Percentiles rank a stretch among this genome's conserved stretches.
These are phyloP conservation scores for Datnioides undecimradiatus DNA, from an alignment of 2,113 vertebrate genomes.

Conservation along the genomic window DNA sequence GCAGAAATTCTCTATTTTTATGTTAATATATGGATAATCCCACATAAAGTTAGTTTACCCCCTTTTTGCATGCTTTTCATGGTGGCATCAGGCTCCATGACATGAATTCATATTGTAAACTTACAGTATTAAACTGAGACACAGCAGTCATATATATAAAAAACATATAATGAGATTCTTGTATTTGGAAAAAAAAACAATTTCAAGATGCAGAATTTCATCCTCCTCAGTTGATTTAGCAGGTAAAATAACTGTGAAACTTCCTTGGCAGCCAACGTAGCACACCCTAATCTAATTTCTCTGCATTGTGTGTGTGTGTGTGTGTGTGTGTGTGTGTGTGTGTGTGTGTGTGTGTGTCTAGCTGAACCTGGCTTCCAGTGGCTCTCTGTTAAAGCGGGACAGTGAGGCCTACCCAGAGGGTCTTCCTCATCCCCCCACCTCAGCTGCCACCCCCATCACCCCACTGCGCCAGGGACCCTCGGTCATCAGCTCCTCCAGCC, in stretches of 20 bases:
- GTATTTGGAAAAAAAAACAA: not conserved
- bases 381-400: conserved; percentile 93
- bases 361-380: conserved; percentile 93
- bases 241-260: not conserved
- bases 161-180: not conserved
- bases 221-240: not conserved
- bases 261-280: too few species aligned
- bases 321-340: not conserved
- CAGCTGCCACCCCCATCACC: conserved; percentile 95
- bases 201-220: not conserved
- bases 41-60: not conserved
- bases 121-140: too few species aligned
- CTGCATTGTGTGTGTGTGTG: not conserved
- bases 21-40: not conserved
- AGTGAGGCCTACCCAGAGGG: conserved; percentile 94
- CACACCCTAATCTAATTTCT: too few species aligned
- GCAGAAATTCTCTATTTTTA: not conserved
- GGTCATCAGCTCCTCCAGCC: conserved; percentile 96
- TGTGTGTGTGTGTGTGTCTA: conserved; percentile 47
- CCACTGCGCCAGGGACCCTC: conserved; percentile 95
- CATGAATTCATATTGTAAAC: not conserved
- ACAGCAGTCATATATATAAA: not conserved
- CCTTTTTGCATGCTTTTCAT: not conserved
- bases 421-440: conserved; percentile 97
- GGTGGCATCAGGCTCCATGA: not conserved